Percentiles rank a stretch among this genome's conserved stretches.
phyloP scores from a whole-genome alignment of 2,888 invertebrate genomes.

The Carabus problematicus region DNA sequence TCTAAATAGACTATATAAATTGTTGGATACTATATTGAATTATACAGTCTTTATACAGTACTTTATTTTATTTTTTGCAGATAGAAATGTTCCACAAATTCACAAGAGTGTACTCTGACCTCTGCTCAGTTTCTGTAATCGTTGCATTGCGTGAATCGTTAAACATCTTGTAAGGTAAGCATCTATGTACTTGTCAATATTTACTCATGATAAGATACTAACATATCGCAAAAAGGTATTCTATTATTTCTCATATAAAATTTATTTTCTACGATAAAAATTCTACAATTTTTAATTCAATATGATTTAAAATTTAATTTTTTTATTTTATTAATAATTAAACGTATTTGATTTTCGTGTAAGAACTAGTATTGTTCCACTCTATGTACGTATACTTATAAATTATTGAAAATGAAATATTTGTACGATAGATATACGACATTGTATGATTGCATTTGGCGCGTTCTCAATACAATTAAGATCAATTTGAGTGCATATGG shows the following conservation, averaged over 20 bases:
- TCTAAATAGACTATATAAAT: no score
- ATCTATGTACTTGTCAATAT: slow-evolving; percentile 26
- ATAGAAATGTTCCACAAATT: slow-evolving; percentile 29
- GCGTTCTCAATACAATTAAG: slow-evolving; percentile 27
- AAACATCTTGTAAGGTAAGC: slow-evolving; percentile 12
- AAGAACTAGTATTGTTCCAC: neutral
- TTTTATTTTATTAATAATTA: no score
- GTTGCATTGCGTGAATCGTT: slow-evolving; percentile 23
- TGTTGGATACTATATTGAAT: no score
- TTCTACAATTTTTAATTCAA: no score
- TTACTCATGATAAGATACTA: slow-evolving; percentile 32
- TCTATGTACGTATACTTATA: neutral
- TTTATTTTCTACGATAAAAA: neutral
- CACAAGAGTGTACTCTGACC: slow-evolving; percentile 29
- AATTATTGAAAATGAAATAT: neutral
- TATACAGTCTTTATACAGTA: neutral
- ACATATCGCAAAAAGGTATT: slow-evolving; percentile 29
- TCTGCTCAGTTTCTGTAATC: slow-evolving; percentile 26
- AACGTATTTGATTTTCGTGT: no score
- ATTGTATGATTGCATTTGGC: slow-evolving; percentile 29
- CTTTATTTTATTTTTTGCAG: slow-evolving; percentile 23
- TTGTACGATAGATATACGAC: slow-evolving; percentile 12
- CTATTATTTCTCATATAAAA: slow-evolving; percentile 14
- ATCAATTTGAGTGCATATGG: slow-evolving; percentile 21
- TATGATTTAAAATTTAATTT: no score